A percentile compares a stretch with the other conserved stretches of the same genome.
phyloP scores from a whole-genome alignment of 2,888 invertebrate species.

The Polia nebulosa region DNA sequence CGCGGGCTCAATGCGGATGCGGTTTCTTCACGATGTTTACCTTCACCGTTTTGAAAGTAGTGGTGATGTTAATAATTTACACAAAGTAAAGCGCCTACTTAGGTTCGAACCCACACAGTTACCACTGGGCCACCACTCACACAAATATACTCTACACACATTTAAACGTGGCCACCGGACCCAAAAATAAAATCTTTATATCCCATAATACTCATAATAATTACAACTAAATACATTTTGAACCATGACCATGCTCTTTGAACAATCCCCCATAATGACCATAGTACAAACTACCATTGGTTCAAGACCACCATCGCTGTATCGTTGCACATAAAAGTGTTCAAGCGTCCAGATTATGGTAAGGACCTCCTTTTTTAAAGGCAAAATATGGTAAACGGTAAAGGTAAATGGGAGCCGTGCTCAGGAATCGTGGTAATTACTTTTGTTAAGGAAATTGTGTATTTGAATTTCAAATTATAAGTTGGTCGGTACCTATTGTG shows the following conservation, averaged over 20 bases:
- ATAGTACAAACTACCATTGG: slow-evolving; percentile 75
- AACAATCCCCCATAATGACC: slow-evolving; percentile 48
- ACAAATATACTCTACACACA: no score
- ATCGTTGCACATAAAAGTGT: slow-evolving; percentile 62
- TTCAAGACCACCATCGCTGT: slow-evolving; percentile 73
- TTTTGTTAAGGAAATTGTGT: slow-evolving; percentile 35
- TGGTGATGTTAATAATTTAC: no score
- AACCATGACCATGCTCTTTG: slow-evolving; percentile 64
- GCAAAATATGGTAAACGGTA: no score
- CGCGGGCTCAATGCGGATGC: no score
- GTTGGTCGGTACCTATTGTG: slow-evolving; percentile 10
- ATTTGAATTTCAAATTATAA: slow-evolving; percentile 61
- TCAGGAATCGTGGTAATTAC: slow-evolving; percentile 31
- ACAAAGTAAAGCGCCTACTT: no score
- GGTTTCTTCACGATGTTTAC: no score
- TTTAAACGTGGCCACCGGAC: no score
- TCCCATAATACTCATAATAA: not conserved
- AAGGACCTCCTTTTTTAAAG: slow-evolving; percentile 29
- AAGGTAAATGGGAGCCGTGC: slow-evolving; percentile 11
- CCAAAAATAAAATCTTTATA: no score
- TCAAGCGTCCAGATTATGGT: slow-evolving; percentile 52
- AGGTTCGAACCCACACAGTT: no score
- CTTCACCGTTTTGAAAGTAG: no score
- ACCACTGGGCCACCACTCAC: no score
- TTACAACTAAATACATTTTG: slow-evolving; percentile 55